Base-by-base conservation (phyloP, 2,113 vertebrate species). In the Holacanthus passer region DNA sequence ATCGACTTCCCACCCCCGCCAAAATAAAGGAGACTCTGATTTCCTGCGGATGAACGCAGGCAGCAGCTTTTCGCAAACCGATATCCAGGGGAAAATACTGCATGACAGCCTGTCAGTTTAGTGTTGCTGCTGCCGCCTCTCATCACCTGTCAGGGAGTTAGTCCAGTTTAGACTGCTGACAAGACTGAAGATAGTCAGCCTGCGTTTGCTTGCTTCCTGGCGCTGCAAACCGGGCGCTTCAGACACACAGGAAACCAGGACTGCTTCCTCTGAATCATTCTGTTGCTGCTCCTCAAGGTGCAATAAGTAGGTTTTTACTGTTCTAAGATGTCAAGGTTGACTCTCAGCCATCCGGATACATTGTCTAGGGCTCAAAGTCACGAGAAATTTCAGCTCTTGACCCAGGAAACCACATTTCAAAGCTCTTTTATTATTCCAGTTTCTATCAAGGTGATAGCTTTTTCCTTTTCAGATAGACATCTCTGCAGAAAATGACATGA, bases 61-160 rank as follows among this genome's bases (percentile, higher is more conserved):
- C 75, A 22, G 77, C 79, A 32, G 65, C 73, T 81, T 78, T 76
- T 45, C 1, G 32, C 69, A 86, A 86, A 74, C 45, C 5, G 71
- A 91, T 87, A 88, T 86, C 83, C 76, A 53, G 72, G 76, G 66
- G 22, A 73, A 68, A 83, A 81, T 37, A 45, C 69, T 27, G 69
- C 62, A 41, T 77, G 86, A 87, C 90, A 88, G 82, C 83, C 59
- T 43, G 79, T 83, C 88, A 83, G 78, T 86, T 82, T 81, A 66
- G 73, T 43, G 52, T 31, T 31, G 59, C 84, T 62, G 81, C 78
- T n/a, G 58, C 79, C 53, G 59, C 70, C 43, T 84, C 85, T 87
- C 88, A 76, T 84, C 84, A 78, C 70, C 77, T 83, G 84, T 87
- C 90, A 76, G 58, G 52, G 39, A 79, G 55, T 72, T 45, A 37